Base-by-base conservation (phyloP, 2,888 invertebrate species). In the Desoria tigrina region DNA sequence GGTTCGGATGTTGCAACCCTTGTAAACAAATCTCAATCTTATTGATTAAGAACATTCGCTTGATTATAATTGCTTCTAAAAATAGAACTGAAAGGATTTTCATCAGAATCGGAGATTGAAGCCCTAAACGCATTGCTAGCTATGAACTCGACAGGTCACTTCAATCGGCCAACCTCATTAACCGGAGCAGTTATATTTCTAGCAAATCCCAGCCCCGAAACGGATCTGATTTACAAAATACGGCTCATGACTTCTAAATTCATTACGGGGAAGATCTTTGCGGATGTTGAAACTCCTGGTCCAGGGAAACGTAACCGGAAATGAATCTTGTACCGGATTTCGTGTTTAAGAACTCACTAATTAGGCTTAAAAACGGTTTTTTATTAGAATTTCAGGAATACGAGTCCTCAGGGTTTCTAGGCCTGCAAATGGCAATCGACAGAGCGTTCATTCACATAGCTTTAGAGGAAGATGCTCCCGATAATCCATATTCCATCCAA, bases 231-330 rank as follows among this genome's bases (percentile, higher is more conserved):
- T 16, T 66, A 66, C 58, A 57, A 57, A 26, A 57, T 57, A 16
- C 28, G 68, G 23, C 42, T 68, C 1, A 9, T 60, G 6, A 59
- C 65, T 42, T n/a, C 39, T 3, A 62, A 68, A 42, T 68, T 68
- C 50, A 42, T 62, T 11, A 65, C 65, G 4, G 65, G 68, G 24
- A 65, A 64, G 50, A 7, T 21, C 4, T 68, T 65, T 26, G 49
- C 68, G 18, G 68, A 68, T 16, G 56, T 53, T 23, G 60, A 62
- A 26, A 51, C 58, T 23, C 56, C 62, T 1, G 68, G 65, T 2
- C 68, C 68, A 1, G 68, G 68, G 26, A 65, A 63, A 59, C 68
- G 65, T 68, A 60, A 24, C 21, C 7, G n/a, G n/a, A n/a, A n/a
- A 21, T 32, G 16, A 23, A 37, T 37, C n/a, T n/a, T n/a, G n/a